A percentile compares a stretch with the other conserved stretches of the same genome.
Evolutionary conservation across 1,140 invertebrate species (phyloP).

Genomic region (Aricia agestis): DNA sequence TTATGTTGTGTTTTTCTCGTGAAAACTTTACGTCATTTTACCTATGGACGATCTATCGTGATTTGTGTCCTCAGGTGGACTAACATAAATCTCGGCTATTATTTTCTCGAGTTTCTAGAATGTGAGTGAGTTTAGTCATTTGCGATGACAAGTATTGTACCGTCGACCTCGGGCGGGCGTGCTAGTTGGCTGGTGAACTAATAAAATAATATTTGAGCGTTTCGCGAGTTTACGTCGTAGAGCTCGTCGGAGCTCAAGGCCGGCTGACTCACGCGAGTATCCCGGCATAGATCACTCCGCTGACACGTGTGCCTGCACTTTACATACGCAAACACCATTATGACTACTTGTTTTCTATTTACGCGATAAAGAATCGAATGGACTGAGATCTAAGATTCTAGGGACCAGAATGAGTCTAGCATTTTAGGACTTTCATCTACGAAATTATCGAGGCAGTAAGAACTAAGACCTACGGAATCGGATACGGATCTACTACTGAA

Average conservation of each 20-base stretch:
- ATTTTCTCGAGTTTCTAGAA: not conserved
- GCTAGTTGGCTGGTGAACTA: slow-evolving; percentile 42
- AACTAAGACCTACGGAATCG: no score
- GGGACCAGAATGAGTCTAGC: no score
- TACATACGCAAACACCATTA: slow-evolving; percentile 18
- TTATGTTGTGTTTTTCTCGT: not conserved
- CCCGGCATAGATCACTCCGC: slow-evolving; percentile 33
- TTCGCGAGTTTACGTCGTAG: slow-evolving; percentile 47
- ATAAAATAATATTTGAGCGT: slow-evolving; percentile 64
- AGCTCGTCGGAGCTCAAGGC: slow-evolving; percentile 46
- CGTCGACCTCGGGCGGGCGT: slow-evolving; percentile 42
- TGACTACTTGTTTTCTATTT: not conserved
- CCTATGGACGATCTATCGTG: no score
- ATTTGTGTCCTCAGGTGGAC: no score
- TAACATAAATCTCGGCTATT: no score
- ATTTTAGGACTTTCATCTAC: no score
- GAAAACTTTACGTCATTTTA: not conserved
- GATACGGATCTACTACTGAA: no score
- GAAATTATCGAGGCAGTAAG: no score
- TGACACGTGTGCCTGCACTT: slow-evolving; percentile 29
- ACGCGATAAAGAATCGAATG: not conserved
- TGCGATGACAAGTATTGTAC: slow-evolving; percentile 26
- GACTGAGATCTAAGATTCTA: no score
- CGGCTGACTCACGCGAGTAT: slow-evolving; percentile 60
- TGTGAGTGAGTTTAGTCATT: not conserved